Percentiles rank a stretch among this genome's conserved stretches.
These are phyloP conservation scores for Euzophera pinguis DNA, from an alignment of 2,888 invertebrate species.

Conservation along the genomic window DNA sequence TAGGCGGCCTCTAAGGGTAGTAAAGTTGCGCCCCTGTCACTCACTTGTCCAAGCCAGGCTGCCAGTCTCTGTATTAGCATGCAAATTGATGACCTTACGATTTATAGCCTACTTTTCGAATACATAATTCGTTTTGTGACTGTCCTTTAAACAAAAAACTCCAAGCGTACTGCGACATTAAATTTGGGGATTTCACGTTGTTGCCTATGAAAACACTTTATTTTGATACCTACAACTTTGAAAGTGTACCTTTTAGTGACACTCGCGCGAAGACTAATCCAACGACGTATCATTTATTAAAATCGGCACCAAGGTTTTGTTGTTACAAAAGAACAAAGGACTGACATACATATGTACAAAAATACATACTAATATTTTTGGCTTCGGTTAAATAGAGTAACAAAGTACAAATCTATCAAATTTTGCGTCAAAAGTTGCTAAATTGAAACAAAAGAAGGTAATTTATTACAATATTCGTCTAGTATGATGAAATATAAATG, in stretches of 20 bases:
- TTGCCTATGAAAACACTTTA: too few relatives aligned
- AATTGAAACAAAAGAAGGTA: constrained; percentile 32
- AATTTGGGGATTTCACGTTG: too few relatives aligned
- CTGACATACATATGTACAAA: too few relatives aligned
- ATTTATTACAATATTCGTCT: constrained; percentile 29
- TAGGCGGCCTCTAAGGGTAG: constrained; percentile 41
- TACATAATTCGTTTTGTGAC: constrained; percentile 24
- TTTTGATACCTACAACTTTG: too few relatives aligned
- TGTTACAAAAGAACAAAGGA: too few relatives aligned
- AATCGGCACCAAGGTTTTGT: too few relatives aligned
- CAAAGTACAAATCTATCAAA: constrained; percentile 17
- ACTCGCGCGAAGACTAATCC: too few relatives aligned
- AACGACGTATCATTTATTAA: too few relatives aligned
- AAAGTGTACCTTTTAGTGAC: too few relatives aligned
- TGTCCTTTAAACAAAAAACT: neutral
- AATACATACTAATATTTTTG: too few relatives aligned
- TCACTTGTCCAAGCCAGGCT: constrained; percentile 57
- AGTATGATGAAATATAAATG: constrained; percentile 47
- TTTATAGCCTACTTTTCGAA: constrained; percentile 39
- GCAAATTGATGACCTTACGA: constrained; percentile 62
- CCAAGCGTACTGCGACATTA: too few relatives aligned
- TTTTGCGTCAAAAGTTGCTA: constrained; percentile 32
- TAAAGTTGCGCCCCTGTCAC: constrained; percentile 57
- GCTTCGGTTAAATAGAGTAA: too few relatives aligned
- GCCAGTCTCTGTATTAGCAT: constrained; percentile 53